Conservation (phyloP, 2,113 vertebrate species). For the Rostratula benghalensis region DNA sequence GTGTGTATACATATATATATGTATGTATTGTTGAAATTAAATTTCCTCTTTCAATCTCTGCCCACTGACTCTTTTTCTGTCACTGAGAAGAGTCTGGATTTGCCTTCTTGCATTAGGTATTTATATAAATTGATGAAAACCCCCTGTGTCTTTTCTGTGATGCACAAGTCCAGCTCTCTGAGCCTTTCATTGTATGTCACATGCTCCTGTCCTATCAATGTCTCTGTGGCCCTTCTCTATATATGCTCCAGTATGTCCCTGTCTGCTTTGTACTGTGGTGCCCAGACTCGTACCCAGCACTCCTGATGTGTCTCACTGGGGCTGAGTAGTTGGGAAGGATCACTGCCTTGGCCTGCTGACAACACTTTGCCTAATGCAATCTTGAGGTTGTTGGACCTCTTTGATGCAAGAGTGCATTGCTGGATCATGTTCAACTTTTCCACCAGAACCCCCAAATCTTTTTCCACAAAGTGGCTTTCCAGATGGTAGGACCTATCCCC, state of each 20-base stretch:
- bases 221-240: background rate
- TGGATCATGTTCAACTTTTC: background rate
- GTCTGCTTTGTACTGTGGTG: background rate
- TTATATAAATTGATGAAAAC: background rate
- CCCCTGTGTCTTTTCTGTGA: background rate
- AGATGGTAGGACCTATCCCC: rapidly evolving
- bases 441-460: background rate
- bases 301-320: background rate
- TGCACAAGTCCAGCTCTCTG: background rate
- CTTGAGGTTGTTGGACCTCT: background rate
- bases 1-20: background rate
- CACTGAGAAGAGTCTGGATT: background rate
- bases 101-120: background rate
- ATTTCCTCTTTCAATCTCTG: background rate
- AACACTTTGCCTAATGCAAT: background rate
- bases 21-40: background rate
- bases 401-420: background rate
- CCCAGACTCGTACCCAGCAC: rapidly evolving
- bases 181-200: background rate
- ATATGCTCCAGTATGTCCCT: background rate
- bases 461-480: background rate
- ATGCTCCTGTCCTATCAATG: background rate
- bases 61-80: background rate
- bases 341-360: background rate
- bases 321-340: background rate